Base-by-base conservation (phyloP, 2,888 invertebrate genomes). In the Sphaerophoria rueppellii region DNA sequence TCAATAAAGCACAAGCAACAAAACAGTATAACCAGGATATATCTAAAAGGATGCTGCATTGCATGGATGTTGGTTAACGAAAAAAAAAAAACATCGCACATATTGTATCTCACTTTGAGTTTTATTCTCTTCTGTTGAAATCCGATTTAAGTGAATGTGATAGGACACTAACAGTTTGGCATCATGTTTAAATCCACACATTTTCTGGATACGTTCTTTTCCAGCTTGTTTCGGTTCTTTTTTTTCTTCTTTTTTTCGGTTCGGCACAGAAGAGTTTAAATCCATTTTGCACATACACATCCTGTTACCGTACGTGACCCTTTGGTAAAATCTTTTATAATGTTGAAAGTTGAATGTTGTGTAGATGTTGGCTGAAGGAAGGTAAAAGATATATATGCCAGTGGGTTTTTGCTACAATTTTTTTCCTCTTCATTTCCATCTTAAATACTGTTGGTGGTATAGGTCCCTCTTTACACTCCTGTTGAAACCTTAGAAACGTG, bases 401-500 rank as follows among this genome's bases (percentile, higher is more conserved):
- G 83, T 83, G 57, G 83, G 82, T 55, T 67, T 67, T 67, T 67
- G 52, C 67, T 35, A 52, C 24, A 37, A 6, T 12, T 63, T 63
- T 50, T 65, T 14, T 9, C 14, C 52, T 54, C 46, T 40, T 32
- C 43, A 3, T 40, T 57, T 32, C 34, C 32, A 46, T 46, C 6
- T 40, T 4, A 40, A 7, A 43, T 6, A 9, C 16, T 40, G 16
- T 40, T 58, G 16, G 37, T 58, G 14, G 50, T 24, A 50, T 4
- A 4, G 35, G 11, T 11, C 3, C 9, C 5, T 24, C 6, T 16
- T 4, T 7, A 6, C 34, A n/a, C 67, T 72, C 14, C 55, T 82
- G 82, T 32, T 85, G 80, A 85, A 85, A 77, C 76, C 76, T 58
- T 69, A 85, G 85, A 79, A 78, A 85, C 85, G 77, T 85, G 81